Base-by-base conservation (phyloP, 2,113 vertebrate genomes). In the Taurulus bubalis region DNA sequence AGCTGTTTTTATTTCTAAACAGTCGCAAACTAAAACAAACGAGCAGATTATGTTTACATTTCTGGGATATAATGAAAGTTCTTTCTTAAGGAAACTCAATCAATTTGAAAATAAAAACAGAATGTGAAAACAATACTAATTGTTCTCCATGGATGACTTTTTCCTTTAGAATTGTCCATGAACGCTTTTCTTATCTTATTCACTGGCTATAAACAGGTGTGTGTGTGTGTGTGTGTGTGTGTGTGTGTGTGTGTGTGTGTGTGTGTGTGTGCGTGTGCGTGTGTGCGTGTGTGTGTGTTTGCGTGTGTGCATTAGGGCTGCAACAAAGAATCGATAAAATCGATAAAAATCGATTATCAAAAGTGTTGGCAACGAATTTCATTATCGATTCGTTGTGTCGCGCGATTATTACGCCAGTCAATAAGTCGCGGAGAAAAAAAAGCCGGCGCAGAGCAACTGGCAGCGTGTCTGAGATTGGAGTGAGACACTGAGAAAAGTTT, bases 201-300 rank as follows among this genome's bases (percentile, higher is more conserved):
- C 47, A 6, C 6, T 1, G 64, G 42, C 49, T 4, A 53, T 49
- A 77, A 75, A 68, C 87, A 90, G 66, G 86, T 90, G 88, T 78
- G 64, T 15, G 24, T 53, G 59, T 34, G 59, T 22, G 30, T 9
- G 59, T 59, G 11, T 6, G 26, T 59, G 56, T 32, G 56, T 60
- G 58, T 16, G 24, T 60, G 26, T 60, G 58, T 60, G 34, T 64
- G 34, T 36, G 62, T 64, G 62, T 64, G 30, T 63, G 32, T 64
- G 62, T 64, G 22, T 24, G 62, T 22, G 60, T n/a, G 60, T n/a
- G 18, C n/a, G 20, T 18, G 22, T 24, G 22, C 8, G 36, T 22
- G 62, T 32, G 28, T 60, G 20, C 9, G 22, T 24, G 22, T 8
- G 36, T 22, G 62, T 32, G 28, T 60, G 58, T 28, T 24, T 32